Percentiles rank a stretch among this genome's conserved stretches.
These are phyloP conservation scores for Leucoma salicis DNA, from an alignment of 2,888 invertebrate genomes.

Conservation along the genomic window DNA sequence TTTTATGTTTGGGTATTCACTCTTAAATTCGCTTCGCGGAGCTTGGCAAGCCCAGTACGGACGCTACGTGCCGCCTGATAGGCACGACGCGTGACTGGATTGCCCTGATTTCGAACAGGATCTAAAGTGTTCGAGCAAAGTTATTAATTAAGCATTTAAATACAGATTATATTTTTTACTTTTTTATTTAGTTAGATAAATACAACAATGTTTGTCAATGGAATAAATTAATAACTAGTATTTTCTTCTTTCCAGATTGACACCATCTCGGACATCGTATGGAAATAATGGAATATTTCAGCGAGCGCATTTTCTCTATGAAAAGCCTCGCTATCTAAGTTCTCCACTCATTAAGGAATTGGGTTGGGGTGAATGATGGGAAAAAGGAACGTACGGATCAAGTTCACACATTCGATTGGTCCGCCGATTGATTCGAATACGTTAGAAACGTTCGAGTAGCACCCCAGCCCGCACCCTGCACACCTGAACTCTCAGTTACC, in stretches of 20 bases:
- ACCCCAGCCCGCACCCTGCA: conserved; percentile 50
- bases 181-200: neutral
- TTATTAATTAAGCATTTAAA: conserved; percentile 67
- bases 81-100: conserved; percentile 71
- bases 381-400: conserved; percentile 79
- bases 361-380: conserved; percentile 77
- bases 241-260: conserved; percentile 58
- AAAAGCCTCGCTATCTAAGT: conserved; percentile 51
- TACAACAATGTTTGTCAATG: neutral
- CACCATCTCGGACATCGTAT: conserved; percentile 21
- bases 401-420: conserved; percentile 77
- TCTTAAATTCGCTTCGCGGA: conserved; percentile 15
- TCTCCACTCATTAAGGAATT: conserved; percentile 48
- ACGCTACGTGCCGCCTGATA: conserved; percentile 55
- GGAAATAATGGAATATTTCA: conserved; percentile 49
- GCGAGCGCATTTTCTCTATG: conserved; percentile 35
- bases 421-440: conserved; percentile 64
- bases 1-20: conserved; percentile 30
- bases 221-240: conserved; percentile 9
- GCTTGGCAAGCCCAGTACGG: conserved; percentile 19
- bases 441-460: conserved; percentile 63
- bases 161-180: conserved; percentile 32
- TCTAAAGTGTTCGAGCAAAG: conserved; percentile 56
- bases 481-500: conserved; percentile 72
- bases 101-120: conserved; percentile 75